These are phyloP conservation scores for Platypus cylindrus DNA, from an alignment of 2,888 invertebrate species.

Conservation along the genomic window DNA sequence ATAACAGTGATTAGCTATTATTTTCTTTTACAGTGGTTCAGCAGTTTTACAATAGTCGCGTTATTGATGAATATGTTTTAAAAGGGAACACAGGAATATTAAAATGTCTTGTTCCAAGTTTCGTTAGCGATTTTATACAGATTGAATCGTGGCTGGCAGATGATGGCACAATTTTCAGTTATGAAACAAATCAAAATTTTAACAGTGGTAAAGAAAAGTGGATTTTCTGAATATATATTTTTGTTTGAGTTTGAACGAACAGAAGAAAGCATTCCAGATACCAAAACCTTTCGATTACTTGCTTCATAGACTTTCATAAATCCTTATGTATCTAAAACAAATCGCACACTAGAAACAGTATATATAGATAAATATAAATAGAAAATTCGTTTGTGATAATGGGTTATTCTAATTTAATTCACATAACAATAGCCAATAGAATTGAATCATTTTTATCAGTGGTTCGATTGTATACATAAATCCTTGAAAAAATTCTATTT, in stretches of 20 bases:
- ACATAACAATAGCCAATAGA: no score
- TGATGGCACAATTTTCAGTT: constrained; percentile 41
- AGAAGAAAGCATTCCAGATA: no score
- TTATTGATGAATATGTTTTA: constrained; percentile 75
- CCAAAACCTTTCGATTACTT: no score
- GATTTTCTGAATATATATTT: constrained; percentile 1
- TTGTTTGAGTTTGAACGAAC: neutral
- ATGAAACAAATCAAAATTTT: constrained; percentile 10
- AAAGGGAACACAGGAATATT: constrained; percentile 70
- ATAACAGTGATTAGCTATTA: neutral
- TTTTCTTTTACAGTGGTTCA: constrained; percentile 54
- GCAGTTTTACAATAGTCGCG: constrained; percentile 73
- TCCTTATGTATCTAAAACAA: no score
- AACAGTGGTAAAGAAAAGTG: constrained; percentile 11
- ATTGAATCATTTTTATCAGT: no score
- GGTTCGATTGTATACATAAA: no score
- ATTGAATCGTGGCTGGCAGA: constrained; percentile 68
- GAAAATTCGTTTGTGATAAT: no score
- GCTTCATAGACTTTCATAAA: no score
- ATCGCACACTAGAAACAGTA: no score
- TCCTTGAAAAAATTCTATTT: no score
- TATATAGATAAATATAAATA: no score
- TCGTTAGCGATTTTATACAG: constrained; percentile 73
- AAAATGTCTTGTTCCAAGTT: constrained; percentile 73
- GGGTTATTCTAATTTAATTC: no score